Base-by-base conservation (phyloP, 2,113 vertebrate species). In the Cyrtonyx montezumae region DNA sequence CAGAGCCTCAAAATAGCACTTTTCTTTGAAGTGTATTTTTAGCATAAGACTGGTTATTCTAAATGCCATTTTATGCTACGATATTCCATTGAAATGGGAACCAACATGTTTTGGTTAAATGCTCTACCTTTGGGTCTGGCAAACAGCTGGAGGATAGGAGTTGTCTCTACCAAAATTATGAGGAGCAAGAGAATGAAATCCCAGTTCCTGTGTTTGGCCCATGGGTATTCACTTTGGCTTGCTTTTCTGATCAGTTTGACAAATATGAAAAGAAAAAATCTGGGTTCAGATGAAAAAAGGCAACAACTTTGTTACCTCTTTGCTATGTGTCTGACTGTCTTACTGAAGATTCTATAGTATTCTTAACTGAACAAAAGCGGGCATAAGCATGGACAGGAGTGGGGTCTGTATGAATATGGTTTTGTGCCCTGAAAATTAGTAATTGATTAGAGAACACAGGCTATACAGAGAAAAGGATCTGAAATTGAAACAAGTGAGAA, bases 81-180 rank as follows among this genome's bases (percentile, higher is more conserved):
- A 17, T 18, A 49, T 19, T 88, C 20, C 68, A 19, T 5, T 69
- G 8, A 62, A 74, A 17, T 15, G 26, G n/a, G 84, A 70, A 75
- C 9, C 6, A 53, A 4, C 0, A 0, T 13, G 32, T 22, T 4
- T 68, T 30, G 30, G 30, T 13, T 42, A 70, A 73, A 48, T 23
- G 4, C 55, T 61, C 42, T 80, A 14, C 18, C 22, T 8, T 67
- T 59, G 42, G 3, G 11, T 58, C 61, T 69, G 48, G 19, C 45
- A 46, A 84, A 79, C 8, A 37, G 8, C 11, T 42, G 22, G 30
- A 88, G 70, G 62, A 59, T 9, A 19, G 43, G 32, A 78, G 26
- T 25, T 80, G 5, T 20, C 13, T 84, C 9, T 26, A 40, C 23
- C 48, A 53, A 51, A 68, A 11, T 83, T 37, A 23, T 1, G 5